phyloP scores from a whole-genome alignment of 1,140 invertebrate species.

The Lerema accius region DNA sequence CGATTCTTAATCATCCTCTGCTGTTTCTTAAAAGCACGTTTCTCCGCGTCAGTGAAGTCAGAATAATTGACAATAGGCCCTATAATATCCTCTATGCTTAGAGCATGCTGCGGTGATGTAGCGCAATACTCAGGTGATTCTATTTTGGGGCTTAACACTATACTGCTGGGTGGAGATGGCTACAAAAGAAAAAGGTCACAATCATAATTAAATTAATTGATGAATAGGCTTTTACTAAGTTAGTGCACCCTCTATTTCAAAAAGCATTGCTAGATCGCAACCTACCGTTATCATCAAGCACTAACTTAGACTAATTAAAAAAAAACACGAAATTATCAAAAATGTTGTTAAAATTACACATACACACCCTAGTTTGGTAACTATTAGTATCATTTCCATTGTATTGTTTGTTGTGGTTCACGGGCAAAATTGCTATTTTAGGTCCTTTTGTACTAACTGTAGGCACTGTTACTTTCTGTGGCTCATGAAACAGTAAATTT shows the following conservation, averaged over 20 bases:
- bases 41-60: constrained; percentile 63
- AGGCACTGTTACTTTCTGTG: constrained; percentile 50
- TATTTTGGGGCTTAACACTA: constrained; percentile 52
- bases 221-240: no score
- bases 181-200: constrained; percentile 39
- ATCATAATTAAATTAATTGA: no score
- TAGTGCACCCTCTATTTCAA: no score
- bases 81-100: constrained; percentile 29
- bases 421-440: constrained; percentile 60
- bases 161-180: constrained; percentile 38
- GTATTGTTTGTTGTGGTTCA: constrained; percentile 46
- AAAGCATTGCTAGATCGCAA: no score
- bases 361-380: constrained; percentile 54
- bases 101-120: constrained; percentile 8
- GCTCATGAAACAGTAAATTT: constrained; percentile 37
- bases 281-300: no score
- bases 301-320: no score
- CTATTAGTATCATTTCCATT: constrained; percentile 43
- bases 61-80: constrained; percentile 45
- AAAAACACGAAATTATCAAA: no score
- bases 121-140: constrained; percentile 24
- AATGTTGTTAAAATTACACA: no score
- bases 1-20: constrained; percentile 95
- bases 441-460: constrained; percentile 53
- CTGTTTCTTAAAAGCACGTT: constrained; percentile 87